phyloP scores from a whole-genome alignment of 1,140 invertebrate species.

The Magallana gigas region DNA sequence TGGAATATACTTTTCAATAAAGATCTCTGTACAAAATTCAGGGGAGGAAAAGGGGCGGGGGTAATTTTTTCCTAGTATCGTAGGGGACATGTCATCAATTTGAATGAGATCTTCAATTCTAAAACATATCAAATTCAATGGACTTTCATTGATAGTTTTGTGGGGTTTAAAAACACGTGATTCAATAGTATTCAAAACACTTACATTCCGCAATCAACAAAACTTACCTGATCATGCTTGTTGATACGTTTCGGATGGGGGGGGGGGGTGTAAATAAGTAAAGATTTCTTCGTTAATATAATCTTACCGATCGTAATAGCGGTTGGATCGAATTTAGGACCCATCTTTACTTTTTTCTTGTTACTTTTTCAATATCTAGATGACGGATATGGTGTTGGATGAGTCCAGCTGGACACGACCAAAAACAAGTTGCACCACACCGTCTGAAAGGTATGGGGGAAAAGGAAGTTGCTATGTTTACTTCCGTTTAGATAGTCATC shows the following conservation, averaged over 20 bases:
- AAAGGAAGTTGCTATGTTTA: constrained; percentile 57
- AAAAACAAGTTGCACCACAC: constrained; percentile 64
- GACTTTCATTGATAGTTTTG: no score
- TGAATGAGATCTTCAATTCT: no score
- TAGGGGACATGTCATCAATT: no score
- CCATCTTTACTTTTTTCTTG: constrained; percentile 56
- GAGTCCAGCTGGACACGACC: constrained; percentile 68
- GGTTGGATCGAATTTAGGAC: constrained; percentile 66
- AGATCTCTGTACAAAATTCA: no score
- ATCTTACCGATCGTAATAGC: constrained; percentile 62
- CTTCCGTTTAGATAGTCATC: constrained; percentile 33
- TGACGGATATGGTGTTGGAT: constrained; percentile 64
- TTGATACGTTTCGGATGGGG: not conserved
- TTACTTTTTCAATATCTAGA: constrained; percentile 49
- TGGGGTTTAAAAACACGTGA: no score
- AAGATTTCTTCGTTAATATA: not conserved
- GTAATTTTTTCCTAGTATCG: no score
- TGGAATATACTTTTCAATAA: no score
- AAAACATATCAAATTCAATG: no score
- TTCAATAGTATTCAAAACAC: not conserved
- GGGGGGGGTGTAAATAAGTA: not conserved
- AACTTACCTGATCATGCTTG: not conserved
- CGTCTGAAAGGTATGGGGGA: constrained; percentile 55
- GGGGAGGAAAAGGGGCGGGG: no score
- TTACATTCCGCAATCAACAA: not conserved